Evolutionary conservation across 30 jellyfish, hydroid and myxozoan genomes (phyloP).

Genomic region (Chrysaora quinquecirrha): DNA sequence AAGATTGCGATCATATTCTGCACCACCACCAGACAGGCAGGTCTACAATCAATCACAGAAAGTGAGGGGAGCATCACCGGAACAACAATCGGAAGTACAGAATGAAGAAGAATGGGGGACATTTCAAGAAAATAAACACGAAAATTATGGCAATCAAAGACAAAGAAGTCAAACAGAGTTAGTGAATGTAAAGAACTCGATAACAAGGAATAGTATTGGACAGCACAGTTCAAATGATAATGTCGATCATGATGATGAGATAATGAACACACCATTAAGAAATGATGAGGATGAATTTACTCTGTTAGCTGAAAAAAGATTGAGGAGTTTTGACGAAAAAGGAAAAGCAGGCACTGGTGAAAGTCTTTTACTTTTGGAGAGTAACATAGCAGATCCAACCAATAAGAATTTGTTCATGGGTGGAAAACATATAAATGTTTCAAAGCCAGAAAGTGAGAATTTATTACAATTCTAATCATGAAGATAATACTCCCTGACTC

Average conservation of each 20-base stretch:
- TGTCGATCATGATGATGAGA: slow-evolving; percentile 12
- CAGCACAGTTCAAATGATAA: not conserved
- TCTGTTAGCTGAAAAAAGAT: slow-evolving; percentile 53
- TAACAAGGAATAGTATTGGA: not conserved
- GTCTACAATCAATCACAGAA: not conserved
- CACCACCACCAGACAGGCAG: too few relatives aligned
- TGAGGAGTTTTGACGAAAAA: slow-evolving; percentile 48
- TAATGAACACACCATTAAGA: not conserved
- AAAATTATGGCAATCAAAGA: not conserved
- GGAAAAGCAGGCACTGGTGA: slow-evolving; percentile 49
- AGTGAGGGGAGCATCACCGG: not conserved
- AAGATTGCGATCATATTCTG: slow-evolving; percentile 53
- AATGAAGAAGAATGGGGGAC: not conserved
- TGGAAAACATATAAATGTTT: not conserved
- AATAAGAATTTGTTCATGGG: not conserved
- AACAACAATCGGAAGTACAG: not conserved
- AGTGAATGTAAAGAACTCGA: not conserved
- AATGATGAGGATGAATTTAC: slow-evolving; percentile 73
- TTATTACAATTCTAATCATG: slow-evolving; percentile 48
- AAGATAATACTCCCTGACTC: too few relatives aligned
- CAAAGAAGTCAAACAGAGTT: slow-evolving; percentile 66
- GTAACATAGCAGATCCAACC: too few relatives aligned
- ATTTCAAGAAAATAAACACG: too few relatives aligned
- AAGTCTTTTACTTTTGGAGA: slow-evolving; percentile 18
- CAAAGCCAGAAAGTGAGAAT: slow-evolving; percentile 42